phyloP scores from a whole-genome alignment of 1,140 invertebrate genomes.

The Platorchestia sp. region DNA sequence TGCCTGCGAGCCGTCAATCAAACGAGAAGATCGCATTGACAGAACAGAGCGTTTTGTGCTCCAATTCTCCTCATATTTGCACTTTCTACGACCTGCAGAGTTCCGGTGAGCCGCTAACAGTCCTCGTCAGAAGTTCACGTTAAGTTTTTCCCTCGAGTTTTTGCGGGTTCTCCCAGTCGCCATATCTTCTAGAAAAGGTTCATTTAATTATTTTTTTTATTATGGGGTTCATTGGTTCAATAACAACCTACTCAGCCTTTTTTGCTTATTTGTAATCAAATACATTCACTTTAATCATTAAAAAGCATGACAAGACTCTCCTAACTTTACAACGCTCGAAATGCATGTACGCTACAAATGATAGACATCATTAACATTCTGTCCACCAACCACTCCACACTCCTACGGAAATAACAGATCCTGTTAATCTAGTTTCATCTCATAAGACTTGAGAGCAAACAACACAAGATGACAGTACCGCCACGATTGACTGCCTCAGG shows the following conservation, averaged over 20 bases:
- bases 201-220: neutral
- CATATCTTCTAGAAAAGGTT: neutral
- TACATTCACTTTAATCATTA: neutral
- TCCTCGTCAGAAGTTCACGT: neutral
- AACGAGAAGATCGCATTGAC: neutral
- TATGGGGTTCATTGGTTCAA: neutral
- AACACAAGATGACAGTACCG: neutral
- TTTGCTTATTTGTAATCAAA: neutral
- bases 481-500: neutral
- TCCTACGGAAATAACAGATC: neutral
- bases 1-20: neutral
- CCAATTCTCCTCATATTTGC: constrained; percentile 9
- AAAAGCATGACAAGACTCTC: neutral
- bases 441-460: neutral
- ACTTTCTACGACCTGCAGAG: neutral
- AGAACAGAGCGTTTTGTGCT: neutral
- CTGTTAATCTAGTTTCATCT: neutral
- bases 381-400: neutral
- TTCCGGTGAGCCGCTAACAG: neutral
- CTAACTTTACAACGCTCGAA: neutral
- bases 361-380: neutral
- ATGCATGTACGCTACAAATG: neutral
- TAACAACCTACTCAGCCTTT: neutral
- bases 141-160: neutral
- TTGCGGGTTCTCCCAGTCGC: neutral